Evolutionary conservation across 2,113 vertebrate species (phyloP).

Genomic region (Meles meles): DNA sequence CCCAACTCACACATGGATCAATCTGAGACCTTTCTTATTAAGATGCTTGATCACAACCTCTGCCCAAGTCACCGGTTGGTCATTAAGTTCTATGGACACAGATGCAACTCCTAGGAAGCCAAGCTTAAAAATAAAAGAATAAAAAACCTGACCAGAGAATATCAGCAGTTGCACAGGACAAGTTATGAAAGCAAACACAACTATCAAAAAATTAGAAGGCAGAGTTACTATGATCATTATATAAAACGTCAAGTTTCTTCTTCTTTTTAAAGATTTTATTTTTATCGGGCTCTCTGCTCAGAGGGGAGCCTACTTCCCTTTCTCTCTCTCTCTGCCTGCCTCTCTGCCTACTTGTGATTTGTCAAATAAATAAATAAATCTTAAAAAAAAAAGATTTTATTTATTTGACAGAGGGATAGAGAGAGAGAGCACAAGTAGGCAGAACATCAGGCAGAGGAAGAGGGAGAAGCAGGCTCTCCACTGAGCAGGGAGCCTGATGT

Average conservation of each 20-base stretch:
- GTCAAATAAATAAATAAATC: too few species aligned
- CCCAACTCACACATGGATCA: neutral
- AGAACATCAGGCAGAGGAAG: too few species aligned
- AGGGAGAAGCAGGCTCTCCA: too few species aligned
- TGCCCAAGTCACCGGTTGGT: neutral
- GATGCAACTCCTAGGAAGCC: neutral
- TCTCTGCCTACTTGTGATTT: too few species aligned
- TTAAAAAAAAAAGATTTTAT: too few species aligned
- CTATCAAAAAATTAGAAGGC: neutral
- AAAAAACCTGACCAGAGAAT: neutral
- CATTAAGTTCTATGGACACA: neutral
- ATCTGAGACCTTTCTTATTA: neutral
- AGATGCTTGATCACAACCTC: neutral
- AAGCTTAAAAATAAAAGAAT: neutral
- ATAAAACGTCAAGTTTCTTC: neutral
- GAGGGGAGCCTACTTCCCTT: too few species aligned
- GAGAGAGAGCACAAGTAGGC: too few species aligned
- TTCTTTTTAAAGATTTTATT: too few species aligned
- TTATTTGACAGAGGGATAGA: too few species aligned
- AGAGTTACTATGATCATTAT: neutral
- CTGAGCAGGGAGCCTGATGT: too few species aligned
- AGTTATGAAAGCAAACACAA: constrained; percentile 1
- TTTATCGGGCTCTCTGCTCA: too few species aligned
- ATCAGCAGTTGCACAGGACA: neutral
- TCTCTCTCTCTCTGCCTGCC: too few species aligned